Evolutionary conservation across 2,113 vertebrate species (phyloP).

Genomic region (Siphamia tubifer): DNA sequence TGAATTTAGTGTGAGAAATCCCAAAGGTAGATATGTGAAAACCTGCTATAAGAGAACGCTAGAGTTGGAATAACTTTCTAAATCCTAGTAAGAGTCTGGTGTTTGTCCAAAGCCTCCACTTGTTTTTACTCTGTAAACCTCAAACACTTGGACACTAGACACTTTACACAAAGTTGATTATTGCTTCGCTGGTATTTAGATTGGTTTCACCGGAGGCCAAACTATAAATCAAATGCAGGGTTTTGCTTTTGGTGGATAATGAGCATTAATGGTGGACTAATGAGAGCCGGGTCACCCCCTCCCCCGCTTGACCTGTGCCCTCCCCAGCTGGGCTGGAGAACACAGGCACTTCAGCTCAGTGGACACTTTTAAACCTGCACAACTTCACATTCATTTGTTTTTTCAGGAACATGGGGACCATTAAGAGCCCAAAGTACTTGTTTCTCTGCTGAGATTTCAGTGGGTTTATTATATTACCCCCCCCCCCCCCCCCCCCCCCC

Average conservation of each 20-base stretch:
- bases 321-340: background rate
- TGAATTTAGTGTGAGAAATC: no score
- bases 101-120: conserved; percentile 30
- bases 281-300: conserved; percentile 59
- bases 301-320: conserved; percentile 38
- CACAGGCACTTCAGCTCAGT: conserved; percentile 20
- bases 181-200: conserved; percentile 68
- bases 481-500: no score
- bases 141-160: conserved; percentile 44
- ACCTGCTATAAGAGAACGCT: background rate
- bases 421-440: conserved; percentile 28
- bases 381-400: conserved; percentile 5
- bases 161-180: conserved; percentile 63
- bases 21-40: background rate
- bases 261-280: conserved; percentile 69
- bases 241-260: conserved; percentile 57
- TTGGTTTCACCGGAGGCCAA: conserved; percentile 47
- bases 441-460: no score
- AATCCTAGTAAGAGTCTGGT: no score
- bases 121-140: conserved; percentile 24
- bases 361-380: conserved; percentile 28
- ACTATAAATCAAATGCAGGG: conserved; percentile 63
- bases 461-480: no score
- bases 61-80: background rate
- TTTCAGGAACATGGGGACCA: conserved; percentile 14